Evolutionary conservation across 2,113 vertebrate genomes (phyloP).

Genomic region (Bubo scandiacus): DNA sequence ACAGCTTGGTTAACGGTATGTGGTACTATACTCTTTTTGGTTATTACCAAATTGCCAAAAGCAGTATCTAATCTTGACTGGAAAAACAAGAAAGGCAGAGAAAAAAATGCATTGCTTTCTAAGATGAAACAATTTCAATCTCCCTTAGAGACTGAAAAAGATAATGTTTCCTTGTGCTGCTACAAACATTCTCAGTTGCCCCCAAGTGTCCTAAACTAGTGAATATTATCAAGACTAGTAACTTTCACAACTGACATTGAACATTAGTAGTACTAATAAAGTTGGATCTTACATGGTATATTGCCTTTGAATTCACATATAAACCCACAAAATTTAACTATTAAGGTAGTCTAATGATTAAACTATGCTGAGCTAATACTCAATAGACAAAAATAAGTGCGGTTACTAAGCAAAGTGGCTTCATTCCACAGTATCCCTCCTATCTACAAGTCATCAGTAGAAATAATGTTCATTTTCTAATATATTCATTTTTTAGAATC

Average conservation of each 20-base stretch:
- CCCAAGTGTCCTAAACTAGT: neutral
- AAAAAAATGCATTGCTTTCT: slow-evolving; percentile 9
- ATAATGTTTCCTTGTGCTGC: neutral
- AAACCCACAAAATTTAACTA: neutral
- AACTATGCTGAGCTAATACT: neutral
- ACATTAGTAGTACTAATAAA: neutral
- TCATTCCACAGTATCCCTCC: neutral
- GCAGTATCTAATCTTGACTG: neutral
- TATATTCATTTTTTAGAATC: neutral
- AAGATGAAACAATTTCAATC: neutral
- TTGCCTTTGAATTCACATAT: neutral
- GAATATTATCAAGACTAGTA: neutral
- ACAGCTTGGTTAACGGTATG: neutral
- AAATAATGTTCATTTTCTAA: neutral
- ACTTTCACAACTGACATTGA: neutral
- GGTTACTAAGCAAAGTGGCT: neutral
- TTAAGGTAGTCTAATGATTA: neutral
- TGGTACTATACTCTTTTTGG: neutral
- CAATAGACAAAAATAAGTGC: neutral
- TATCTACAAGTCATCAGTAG: neutral
- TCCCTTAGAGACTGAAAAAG: neutral
- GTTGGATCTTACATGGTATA: neutral
- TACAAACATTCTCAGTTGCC: neutral
- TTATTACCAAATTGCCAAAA: slow-evolving; percentile 13
- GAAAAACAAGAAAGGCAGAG: neutral